phyloP scores from a whole-genome alignment of 2,888 invertebrate species.

The Mimumesa dahlbomi region DNA sequence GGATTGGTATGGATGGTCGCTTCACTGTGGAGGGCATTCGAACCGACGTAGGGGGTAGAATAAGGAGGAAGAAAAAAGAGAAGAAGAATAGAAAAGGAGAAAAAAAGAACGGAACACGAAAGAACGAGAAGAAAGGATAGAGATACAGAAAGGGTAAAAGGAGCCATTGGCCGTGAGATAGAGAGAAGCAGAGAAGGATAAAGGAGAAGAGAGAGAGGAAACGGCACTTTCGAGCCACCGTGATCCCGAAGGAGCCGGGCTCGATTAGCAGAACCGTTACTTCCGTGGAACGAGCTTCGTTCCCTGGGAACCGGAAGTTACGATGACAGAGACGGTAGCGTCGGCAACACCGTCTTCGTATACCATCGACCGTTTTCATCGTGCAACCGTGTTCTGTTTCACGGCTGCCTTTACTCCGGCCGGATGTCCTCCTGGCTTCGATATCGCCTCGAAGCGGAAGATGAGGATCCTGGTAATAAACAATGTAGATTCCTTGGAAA shows the following conservation, averaged over 20 bases:
- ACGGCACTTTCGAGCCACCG: slow-evolving; percentile 38
- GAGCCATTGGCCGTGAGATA: background rate
- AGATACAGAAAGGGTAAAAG: background rate
- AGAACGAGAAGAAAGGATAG: background rate
- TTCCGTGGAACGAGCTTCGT: slow-evolving; percentile 58
- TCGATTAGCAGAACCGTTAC: slow-evolving; percentile 65
- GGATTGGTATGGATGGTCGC: background rate
- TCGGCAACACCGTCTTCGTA: slow-evolving; percentile 25
- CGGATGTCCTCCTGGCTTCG: too few species aligned
- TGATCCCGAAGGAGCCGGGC: slow-evolving; percentile 59
- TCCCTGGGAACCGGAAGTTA: slow-evolving; percentile 62
- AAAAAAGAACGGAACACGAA: background rate
- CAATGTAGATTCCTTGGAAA: too few species aligned
- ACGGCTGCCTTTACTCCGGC: too few species aligned
- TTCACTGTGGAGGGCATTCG: background rate
- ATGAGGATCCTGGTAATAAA: too few species aligned
- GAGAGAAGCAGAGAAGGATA: background rate
- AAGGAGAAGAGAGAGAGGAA: slow-evolving; percentile 3
- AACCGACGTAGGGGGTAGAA: too few species aligned
- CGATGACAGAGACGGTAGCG: slow-evolving; percentile 50
- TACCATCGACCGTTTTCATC: background rate
- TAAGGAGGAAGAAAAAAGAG: background rate
- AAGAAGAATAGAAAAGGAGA: background rate
- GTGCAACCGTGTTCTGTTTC: too few species aligned
- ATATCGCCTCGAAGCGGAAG: too few species aligned